Evolutionary conservation across 2,113 vertebrate species (phyloP), one percentile per base, ranked within the genome.

Genomic region (Ciconia maguari): DNA sequence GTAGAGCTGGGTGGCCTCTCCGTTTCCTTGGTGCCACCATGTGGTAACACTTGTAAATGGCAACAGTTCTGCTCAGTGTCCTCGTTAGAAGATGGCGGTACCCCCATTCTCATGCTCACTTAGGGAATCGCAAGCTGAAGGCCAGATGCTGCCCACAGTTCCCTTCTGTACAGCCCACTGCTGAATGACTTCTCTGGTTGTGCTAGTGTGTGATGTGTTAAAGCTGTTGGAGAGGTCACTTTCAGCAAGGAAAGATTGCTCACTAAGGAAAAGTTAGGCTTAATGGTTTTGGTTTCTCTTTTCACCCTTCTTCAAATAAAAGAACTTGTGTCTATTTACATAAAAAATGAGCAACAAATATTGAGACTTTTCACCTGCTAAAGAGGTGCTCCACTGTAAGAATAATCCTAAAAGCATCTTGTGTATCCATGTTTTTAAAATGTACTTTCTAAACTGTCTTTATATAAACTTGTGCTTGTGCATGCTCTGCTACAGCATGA

Each of bases 21-120:
- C 6, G 36, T 72, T 74, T 78, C 61, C 87, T 38, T 83, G 83
- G 89, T 95, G 96, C 96, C 96, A 91, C 93, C 96, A 5, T 57
- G 96, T 90, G 97, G 96, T 71, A 0, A 41, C 52, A 1, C 19
- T 34, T 49, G 21, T 5, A 5, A 24, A n/a, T 12, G 66, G 70
- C 78, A 87, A 1, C 38, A 11, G 55, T 42, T 60, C 62, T 81
- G 13, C 69, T 81, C 65, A 1, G 72, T 18, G 75, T 16, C 76
- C 76, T 41, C 12, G 0, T 3, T 3, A 32, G 94, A 30, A 81
- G 83, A 71, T 92, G 89, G 89, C 89, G 36, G 87, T 70, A 19
- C 24, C 52, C 52, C 5, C 6, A 0, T 77, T 24, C 70, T 61
- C 49, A 3, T 4, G 30, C 26, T 84, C 25, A 0, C 60, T 4